These are phyloP conservation scores for Chaenocephalus aceratus DNA, from an alignment of 2,113 vertebrate genomes.

Conservation along the genomic window DNA sequence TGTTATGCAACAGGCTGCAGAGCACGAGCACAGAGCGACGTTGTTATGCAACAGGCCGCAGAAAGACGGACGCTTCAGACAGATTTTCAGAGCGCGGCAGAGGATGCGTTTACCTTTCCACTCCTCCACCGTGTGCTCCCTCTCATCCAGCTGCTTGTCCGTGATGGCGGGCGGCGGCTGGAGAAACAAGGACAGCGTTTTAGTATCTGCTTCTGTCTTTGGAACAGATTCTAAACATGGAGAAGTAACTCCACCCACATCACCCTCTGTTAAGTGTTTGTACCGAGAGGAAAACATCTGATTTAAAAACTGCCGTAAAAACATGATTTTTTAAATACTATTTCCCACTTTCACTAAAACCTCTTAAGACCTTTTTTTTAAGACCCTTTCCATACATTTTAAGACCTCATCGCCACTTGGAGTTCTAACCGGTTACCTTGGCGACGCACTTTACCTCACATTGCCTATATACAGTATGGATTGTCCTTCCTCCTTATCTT, in stretches of 20 bases:
- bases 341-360: too few relatives aligned
- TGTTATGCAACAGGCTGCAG: constrained; percentile 24
- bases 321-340: too few relatives aligned
- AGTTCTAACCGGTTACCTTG: too few relatives aligned
- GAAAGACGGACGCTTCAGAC: constrained; percentile 31
- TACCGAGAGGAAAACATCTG: too few relatives aligned
- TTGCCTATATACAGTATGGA: too few relatives aligned
- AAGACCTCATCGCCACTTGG: too few relatives aligned
- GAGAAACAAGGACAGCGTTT: constrained; percentile 47
- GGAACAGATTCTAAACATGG: neutral
- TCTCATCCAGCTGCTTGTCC: constrained; percentile 97
- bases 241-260: neutral
- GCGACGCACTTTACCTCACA: too few relatives aligned
- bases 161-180: constrained; percentile 97
- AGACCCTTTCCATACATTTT: too few relatives aligned
- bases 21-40: constrained; percentile 11
- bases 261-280: neutral
- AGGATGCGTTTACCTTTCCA: constrained; percentile 92
- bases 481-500: too few relatives aligned
- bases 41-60: constrained; percentile 29
- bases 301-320: too few relatives aligned
- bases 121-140: constrained; percentile 97
- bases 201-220: neutral
- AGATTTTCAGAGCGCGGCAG: constrained; percentile 13
- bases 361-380: too few relatives aligned